Base-by-base conservation (phyloP, 2,797 vertebrate species). In the Phalloptychus januarius region DNA sequence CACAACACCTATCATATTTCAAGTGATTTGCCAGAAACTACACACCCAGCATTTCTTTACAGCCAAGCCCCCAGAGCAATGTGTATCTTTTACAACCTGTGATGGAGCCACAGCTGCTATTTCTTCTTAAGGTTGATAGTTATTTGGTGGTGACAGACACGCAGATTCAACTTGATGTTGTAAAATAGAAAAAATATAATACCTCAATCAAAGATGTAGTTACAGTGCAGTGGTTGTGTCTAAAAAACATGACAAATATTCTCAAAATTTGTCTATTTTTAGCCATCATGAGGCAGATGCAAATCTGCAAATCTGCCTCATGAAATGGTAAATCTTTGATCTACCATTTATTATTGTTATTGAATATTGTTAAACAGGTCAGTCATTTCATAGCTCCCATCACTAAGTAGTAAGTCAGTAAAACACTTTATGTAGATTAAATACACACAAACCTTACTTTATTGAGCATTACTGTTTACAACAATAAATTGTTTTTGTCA, bases 91-190 rank as follows among this genome's bases (percentile, higher is more conserved):
- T 20, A 11, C 40, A 18, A 13, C 46, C 28, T 58, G 58, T 25
- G 75, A 71, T 38, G 67, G 4, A 61, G 63, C 71, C 46, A 8
- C 75, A 69, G 78, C 72, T 76, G 38, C 54, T 79, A 15, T 69
- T 61, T 1, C 0, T 44, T 76, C 6, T 71, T 23, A 71, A 65
- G 54, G 38, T 52, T 40, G 63, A 67, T 46, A 52, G 44, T 81
- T 71, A 72, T 72, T 67, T 79, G 2, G 72, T 50, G 50, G n/a
- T n/a, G 78, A 38, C 73, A 77, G 50, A 44, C 74, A 50, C 25
- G 72, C n/a, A 76, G 54, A 83, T 75, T 54, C 23, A 46, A 71
- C 31, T 72, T 76, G 44, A 56, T 6, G 63, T 46, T 25, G 23
- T 50, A 1, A 31, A 71, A n/a, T 46, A 4, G 38, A 33, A 61